phyloP scores from a whole-genome alignment of 2,888 invertebrate species.

The Ischnura elegans region DNA sequence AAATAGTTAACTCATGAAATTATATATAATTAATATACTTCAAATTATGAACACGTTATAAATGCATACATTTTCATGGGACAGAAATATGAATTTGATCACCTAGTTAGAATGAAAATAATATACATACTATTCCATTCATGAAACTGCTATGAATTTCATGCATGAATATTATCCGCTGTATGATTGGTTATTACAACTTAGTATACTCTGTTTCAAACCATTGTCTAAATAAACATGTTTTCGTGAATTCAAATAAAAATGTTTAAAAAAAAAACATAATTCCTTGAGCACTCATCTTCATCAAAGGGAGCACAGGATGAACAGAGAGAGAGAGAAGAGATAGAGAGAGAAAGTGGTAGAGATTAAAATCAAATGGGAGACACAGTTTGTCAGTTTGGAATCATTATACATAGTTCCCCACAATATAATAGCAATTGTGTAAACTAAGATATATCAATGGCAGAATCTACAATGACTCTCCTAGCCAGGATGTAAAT shows the following conservation, averaged over 20 bases:
- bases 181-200: neutral
- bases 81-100: neutral
- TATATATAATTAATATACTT: neutral
- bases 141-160: too few species aligned
- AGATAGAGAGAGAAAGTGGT: neutral
- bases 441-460: constrained; percentile 6
- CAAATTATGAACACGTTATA: neutral
- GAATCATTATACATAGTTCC: neutral
- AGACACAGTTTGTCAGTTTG: neutral
- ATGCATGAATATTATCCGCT: neutral
- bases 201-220: neutral
- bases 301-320: neutral
- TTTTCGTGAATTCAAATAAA: neutral
- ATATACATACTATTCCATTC: too few species aligned
- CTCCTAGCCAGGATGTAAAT: neutral
- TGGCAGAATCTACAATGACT: neutral
- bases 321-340: neutral
- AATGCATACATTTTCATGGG: neutral
- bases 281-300: neutral
- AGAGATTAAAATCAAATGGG: neutral
- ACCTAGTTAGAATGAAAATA: neutral
- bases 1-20: neutral
- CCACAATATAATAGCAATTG: neutral
- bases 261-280: neutral
- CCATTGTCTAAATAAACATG: neutral